Evolutionary conservation across 2,888 invertebrate species (phyloP), one percentile per base, ranked within the genome.

Genomic region (Drosophila engyochracea): DNA sequence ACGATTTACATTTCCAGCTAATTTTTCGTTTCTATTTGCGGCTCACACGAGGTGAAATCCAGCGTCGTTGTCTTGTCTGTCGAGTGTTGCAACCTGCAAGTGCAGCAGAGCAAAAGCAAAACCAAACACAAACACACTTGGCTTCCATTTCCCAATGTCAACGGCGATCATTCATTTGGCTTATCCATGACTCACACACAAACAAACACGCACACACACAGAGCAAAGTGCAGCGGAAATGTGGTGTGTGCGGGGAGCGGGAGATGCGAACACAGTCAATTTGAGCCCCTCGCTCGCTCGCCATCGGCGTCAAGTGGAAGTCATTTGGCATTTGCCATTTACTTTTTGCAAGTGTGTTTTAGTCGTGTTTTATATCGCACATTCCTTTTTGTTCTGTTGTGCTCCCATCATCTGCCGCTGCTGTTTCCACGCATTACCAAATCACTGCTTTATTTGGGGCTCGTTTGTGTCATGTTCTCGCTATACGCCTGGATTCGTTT

Each of bases 1-100:
- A 60, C 80, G 72, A 74, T 82, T 79, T 86, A 75, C 67, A 71
- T 80, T 87, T 89, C 85, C 81, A 89, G 85, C 85, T 89, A 89
- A 85, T 76, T 89, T 82, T 74, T 65, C 74, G 69, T 70, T 57
- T 74, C 74, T 74, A 74, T 74, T 47, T 65, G 49, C 19, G 63
- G 28, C 60, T 69, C 33, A 57, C 41, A 39, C 61, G 64, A 83
- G 76, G 75, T 79, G 72, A 89, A 86, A 81, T 63, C 73, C 53
- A 61, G 65, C 37, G 60, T 35, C 44, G 67, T 53, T 30, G 39
- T 47, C 47, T 47, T 47, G 47, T 25, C 4, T 47, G 47, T 16
- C 33, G 64, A 59, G 54, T 73, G 84, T 83, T 86, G 84, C 85
- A 82, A 82, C 70, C 70, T 59, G 59, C 70, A 70, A 66, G 49